These are phyloP conservation scores for Adelphocoris suturalis DNA, from an alignment of 2,888 invertebrate species.

Conservation along the genomic window DNA sequence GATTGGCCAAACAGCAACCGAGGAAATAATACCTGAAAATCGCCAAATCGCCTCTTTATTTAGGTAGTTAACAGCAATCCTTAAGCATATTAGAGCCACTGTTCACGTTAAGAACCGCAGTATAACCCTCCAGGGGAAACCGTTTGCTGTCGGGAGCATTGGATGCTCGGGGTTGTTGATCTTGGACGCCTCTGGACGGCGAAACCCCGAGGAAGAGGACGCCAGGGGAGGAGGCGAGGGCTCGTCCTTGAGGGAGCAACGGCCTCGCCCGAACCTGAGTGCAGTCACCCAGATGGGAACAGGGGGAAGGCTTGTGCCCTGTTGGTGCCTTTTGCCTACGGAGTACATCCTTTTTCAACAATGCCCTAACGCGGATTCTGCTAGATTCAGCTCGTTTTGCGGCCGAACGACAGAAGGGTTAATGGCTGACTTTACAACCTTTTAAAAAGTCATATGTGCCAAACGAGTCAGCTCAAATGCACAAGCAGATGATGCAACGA, in stretches of 20 bases:
- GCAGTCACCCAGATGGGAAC: slow-evolving; percentile 54
- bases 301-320: slow-evolving; percentile 38
- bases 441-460: no score
- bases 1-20: no score
- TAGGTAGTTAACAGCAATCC: no score
- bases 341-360: not conserved
- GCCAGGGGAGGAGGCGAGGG: not conserved
- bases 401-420: no score
- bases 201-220: slow-evolving; percentile 1
- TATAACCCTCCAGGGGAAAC: slow-evolving; percentile 4
- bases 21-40: no score
- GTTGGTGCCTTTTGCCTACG: slow-evolving; percentile 23
- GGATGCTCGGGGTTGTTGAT: slow-evolving; percentile 51
- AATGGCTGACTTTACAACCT: not conserved
- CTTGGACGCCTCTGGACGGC: slow-evolving; percentile 18
- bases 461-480: no score
- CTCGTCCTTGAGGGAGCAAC: slow-evolving; percentile 58
- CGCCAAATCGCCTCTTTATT: no score
- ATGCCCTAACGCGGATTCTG: not conserved
- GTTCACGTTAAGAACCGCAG: no score
- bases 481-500: no score
- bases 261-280: slow-evolving; percentile 50
- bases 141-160: not conserved
- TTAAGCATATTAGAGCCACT: not conserved
- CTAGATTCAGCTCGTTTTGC: not conserved